Base-by-base conservation (phyloP, 2,797 vertebrate species). In the Eupleurogrammus muticus region DNA sequence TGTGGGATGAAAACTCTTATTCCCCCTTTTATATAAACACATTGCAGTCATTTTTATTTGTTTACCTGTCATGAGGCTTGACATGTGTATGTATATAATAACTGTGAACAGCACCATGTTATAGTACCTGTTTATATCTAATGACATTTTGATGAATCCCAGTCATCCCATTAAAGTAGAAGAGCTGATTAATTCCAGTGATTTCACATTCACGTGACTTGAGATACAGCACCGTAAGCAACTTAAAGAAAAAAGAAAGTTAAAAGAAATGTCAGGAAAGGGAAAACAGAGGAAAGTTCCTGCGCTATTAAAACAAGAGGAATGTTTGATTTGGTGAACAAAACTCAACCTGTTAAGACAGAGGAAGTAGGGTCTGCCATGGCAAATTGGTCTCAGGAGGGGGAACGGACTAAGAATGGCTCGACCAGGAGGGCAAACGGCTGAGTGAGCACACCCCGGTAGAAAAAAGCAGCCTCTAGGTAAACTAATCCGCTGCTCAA, bases 111-210 rank as follows among this genome's bases (percentile, higher is more conserved):
- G 13, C 40, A 51, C 59, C 59, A 53, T 65, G 9, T 23, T 2
- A 21, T 10, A 17, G 34, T 53, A 35, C 55, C 40, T 32, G n/a
- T 69, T 75, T 53, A 21, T 44, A 55, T 56, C 16, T 5, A 19
- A 32, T 28, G 28, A 32, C 5, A 19, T 54, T 54, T 66, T 23
- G 1, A 48, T 17, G 5, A 56, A 53, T 47, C 5, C 20, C 23
- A 21, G 13, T 64, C 17, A 62, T 7, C 40, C 2, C 58, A 46
- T 28, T 5, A 28, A 44, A 65, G 5, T 16, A 16, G 1, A 66
- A 35, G 16, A 13, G 35, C 4, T 48, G 4, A 62, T 21, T 7
- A 10, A 34, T 23, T 46, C 19, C 19, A 2, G 24, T 11, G 4
- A 28, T 57, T 66, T 75, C 24, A 55, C 32, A 68, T 47, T 58